Percentiles rank a stretch among this genome's conserved stretches.
Conservation (phyloP, 2,113 vertebrate species). For the Kryptolebias marmoratus region DNA sequence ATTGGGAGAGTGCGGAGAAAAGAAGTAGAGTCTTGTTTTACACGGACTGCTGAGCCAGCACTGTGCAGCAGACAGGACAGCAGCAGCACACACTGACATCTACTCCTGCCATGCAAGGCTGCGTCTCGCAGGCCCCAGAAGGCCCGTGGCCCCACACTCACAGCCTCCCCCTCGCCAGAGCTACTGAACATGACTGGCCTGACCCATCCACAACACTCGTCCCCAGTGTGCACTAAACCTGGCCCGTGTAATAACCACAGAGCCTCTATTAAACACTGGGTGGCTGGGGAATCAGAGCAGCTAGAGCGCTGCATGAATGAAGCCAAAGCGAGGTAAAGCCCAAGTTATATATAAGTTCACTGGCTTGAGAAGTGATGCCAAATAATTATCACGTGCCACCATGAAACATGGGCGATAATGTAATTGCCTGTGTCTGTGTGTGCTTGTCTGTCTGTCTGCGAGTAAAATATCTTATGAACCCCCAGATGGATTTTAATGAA, state of each 20-base stretch:
- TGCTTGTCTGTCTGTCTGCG: too few species aligned
- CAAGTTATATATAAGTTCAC: slow-evolving; percentile 36
- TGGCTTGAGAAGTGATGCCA: not conserved
- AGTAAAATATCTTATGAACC: too few species aligned
- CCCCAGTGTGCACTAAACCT: slow-evolving; percentile 63
- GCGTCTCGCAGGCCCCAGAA: slow-evolving; percentile 64
- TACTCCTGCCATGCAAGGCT: slow-evolving; percentile 70
- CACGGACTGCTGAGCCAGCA: slow-evolving; percentile 76
- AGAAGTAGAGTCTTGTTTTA: slow-evolving; percentile 54
- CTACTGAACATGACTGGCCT: slow-evolving; percentile 60
- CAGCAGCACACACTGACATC: slow-evolving; percentile 69
- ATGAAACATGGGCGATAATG: too few species aligned
- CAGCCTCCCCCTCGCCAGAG: slow-evolving; percentile 45
- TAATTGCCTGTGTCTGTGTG: too few species aligned
- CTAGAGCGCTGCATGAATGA: slow-evolving; percentile 31
- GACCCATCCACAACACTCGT: slow-evolving; percentile 69
- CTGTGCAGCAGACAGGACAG: slow-evolving; percentile 66
- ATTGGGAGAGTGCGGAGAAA: slow-evolving; percentile 29
- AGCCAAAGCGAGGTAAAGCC: slow-evolving; percentile 37
- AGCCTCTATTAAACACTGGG: slow-evolving; percentile 64
- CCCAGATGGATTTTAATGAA: too few species aligned
- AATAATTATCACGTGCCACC: slow-evolving; percentile 1
- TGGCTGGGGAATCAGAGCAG: slow-evolving; percentile 54
- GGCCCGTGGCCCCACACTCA: slow-evolving; percentile 46
- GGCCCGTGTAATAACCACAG: slow-evolving; percentile 70